phyloP scores from a whole-genome alignment of 1,140 invertebrate species.

The Drosophila nebulosa region DNA sequence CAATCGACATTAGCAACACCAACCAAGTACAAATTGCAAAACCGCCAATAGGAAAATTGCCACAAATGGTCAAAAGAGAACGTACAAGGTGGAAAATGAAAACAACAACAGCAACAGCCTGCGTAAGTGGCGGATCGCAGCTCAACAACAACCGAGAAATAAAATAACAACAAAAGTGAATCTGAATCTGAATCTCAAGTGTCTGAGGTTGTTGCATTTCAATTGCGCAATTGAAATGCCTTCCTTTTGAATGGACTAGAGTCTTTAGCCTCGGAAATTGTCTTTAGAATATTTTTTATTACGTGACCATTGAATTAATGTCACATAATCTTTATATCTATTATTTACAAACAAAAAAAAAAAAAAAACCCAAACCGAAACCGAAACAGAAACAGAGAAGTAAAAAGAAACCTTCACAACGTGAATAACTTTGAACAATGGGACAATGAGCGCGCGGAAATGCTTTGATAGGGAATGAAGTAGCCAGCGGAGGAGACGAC shows the following conservation, averaged over 20 bases:
- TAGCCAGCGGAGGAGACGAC: not conserved
- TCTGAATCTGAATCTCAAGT: conserved; percentile 49
- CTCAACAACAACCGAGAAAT: not conserved
- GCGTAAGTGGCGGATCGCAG: not conserved
- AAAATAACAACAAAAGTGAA: conserved; percentile 42
- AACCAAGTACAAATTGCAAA: conserved; percentile 6
- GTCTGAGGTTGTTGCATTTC: conserved; percentile 30
- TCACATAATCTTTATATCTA: conserved; percentile 29
- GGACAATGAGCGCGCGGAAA: conserved; percentile 40
- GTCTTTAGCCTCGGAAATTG: conserved; percentile 18
- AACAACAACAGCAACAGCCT: conserved; percentile 23
- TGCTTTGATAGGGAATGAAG: not conserved
- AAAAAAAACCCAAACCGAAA: not conserved
- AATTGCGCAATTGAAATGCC: conserved; percentile 51
- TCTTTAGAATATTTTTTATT: conserved; percentile 62
- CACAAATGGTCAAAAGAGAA: conserved; percentile 12
- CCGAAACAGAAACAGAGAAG: not conserved
- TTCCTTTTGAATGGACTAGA: conserved; percentile 39
- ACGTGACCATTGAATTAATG: conserved; percentile 66
- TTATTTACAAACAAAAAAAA: conserved; percentile 18
- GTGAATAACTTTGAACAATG: conserved; percentile 27
- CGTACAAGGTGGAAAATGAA: conserved; percentile 3
- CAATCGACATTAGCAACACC: not conserved
- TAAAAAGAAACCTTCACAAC: conserved; percentile 3
- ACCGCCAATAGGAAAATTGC: not conserved